Conservation (phyloP, 2,888 invertebrate genomes). For the Pristionchus japonicus region DNA sequence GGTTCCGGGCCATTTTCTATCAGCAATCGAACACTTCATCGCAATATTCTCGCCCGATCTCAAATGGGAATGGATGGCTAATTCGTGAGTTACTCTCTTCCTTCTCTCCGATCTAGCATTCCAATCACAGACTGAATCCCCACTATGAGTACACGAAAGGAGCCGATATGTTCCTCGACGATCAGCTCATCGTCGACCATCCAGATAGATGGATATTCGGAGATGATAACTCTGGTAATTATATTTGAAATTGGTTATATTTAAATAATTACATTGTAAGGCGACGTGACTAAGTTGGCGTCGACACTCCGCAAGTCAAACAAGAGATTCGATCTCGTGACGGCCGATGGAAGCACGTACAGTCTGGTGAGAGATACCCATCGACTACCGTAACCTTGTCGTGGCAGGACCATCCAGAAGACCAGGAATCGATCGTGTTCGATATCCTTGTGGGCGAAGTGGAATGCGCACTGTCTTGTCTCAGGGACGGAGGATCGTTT, state of each 20-base stretch:
- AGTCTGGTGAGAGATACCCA: slow-evolving; percentile 32
- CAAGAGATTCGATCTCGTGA: slow-evolving; percentile 54
- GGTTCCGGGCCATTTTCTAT: slow-evolving; percentile 94
- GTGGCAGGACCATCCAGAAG: slow-evolving; percentile 55
- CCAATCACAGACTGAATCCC: slow-evolving; percentile 54
- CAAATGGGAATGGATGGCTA: slow-evolving; percentile 44
- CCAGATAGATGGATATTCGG: slow-evolving; percentile 54
- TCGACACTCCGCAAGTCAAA: neutral
- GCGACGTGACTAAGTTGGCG: slow-evolving; percentile 29
- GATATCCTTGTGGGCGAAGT: slow-evolving; percentile 52
- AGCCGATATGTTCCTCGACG: slow-evolving; percentile 51
- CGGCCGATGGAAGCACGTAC: slow-evolving; percentile 63
- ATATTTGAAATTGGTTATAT: neutral
- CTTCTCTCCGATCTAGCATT: neutral
- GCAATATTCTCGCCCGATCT: neutral
- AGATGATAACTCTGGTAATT: slow-evolving; percentile 51
- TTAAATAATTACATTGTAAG: neutral
- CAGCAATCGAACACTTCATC: slow-evolving; percentile 88
- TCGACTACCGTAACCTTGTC: neutral
- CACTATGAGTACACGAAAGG: slow-evolving; percentile 53
- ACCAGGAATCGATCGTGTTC: slow-evolving; percentile 53
- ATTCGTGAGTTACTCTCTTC: slow-evolving; percentile 16
- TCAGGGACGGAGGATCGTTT: slow-evolving; percentile 53
- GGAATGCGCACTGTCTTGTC: slow-evolving; percentile 52
- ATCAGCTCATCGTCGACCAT: slow-evolving; percentile 48